Conservation (phyloP, 2,113 vertebrate genomes). For the Brachyistius frenatus region DNA sequence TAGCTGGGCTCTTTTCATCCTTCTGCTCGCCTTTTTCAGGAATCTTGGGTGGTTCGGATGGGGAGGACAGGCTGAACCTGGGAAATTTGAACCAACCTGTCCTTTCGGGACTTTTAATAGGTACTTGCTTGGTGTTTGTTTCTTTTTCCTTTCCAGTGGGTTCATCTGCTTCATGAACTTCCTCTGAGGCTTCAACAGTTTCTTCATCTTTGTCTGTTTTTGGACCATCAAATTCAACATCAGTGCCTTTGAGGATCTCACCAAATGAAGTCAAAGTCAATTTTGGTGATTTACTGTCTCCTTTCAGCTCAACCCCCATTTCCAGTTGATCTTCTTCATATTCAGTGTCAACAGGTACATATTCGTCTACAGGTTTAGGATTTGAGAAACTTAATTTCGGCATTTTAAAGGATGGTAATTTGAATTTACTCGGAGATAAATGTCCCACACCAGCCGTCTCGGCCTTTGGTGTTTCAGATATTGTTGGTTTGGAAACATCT, state of each 20-base stretch:
- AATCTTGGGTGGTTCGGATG: constrained; percentile 69
- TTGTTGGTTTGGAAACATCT: constrained; percentile 30
- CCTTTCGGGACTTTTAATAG: constrained; percentile 70
- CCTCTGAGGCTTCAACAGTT: constrained; percentile 40
- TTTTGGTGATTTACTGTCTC: constrained; percentile 69
- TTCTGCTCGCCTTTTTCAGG: constrained; percentile 39
- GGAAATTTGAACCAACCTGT: constrained; percentile 82
- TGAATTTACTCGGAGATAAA: constrained; percentile 79
- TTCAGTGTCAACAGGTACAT: constrained; percentile 35
- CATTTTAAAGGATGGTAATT: constrained; percentile 78
- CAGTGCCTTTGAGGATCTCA: constrained; percentile 74
- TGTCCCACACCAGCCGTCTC: constrained; percentile 35
- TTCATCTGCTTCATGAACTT: constrained; percentile 36
- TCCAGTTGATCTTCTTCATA: constrained; percentile 42
- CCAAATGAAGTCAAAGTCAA: constrained; percentile 64
- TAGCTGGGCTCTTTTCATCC: constrained; percentile 56
- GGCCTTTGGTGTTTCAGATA: constrained; percentile 31
- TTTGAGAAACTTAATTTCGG: constrained; percentile 72
- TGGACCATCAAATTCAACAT: constrained; percentile 81
- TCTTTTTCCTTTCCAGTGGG: constrained; percentile 46
- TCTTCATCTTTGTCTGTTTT: constrained; percentile 64
- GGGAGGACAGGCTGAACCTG: constrained; percentile 76
- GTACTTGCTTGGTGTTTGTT: constrained; percentile 50
- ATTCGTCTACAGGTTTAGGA: constrained; percentile 66
- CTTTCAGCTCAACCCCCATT: constrained; percentile 55